Conservation (phyloP, 2,113 vertebrate genomes). For the Dasyprocta punctata region DNA sequence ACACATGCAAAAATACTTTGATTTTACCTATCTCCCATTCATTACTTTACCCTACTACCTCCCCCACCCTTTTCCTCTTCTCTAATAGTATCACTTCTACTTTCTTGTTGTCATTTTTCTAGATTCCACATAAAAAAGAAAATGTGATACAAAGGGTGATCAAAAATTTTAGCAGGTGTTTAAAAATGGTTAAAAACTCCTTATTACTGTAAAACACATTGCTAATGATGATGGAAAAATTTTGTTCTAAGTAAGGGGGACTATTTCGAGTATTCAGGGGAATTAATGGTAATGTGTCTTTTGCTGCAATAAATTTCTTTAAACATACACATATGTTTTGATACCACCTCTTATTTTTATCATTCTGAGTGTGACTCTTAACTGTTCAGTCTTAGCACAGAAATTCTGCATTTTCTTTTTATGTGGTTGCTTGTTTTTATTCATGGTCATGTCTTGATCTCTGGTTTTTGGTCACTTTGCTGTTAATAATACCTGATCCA, state of each 20-base stretch:
- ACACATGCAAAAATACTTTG: background rate
- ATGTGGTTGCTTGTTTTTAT: background rate
- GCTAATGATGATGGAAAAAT: background rate
- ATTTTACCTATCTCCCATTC: background rate
- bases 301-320: background rate
- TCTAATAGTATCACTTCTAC: background rate
- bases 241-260: background rate
- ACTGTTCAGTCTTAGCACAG: background rate
- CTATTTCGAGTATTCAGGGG: background rate
- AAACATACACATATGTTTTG: background rate
- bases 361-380: background rate
- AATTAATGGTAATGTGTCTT: background rate
- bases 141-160: background rate
- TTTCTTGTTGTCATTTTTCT: background rate
- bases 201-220: background rate
- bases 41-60: background rate
- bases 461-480: background rate
- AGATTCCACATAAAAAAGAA: background rate
- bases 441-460: background rate
- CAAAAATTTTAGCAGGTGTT: background rate
- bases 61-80: background rate
- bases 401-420: background rate
- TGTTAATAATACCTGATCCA: background rate
- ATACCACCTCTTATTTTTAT: background rate
- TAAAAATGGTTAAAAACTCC: background rate